Conservation (phyloP, 2,797 vertebrate species). For the Argya squamiceps region DNA sequence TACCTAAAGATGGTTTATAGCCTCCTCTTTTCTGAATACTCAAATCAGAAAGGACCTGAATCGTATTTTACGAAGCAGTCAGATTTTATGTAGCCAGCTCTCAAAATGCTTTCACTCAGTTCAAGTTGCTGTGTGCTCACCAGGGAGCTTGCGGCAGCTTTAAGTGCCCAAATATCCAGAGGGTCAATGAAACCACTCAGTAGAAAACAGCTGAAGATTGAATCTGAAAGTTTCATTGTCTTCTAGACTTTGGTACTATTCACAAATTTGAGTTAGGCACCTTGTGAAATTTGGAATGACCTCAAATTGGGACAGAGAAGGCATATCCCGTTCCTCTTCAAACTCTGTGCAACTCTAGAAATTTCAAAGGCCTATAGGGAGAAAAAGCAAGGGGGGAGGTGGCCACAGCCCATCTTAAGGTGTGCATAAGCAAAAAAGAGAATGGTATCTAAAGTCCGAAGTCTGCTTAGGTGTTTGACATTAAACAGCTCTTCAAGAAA, state of each 20-base stretch:
- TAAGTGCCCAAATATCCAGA: neutral
- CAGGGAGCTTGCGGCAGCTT: neutral
- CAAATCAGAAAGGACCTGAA: neutral
- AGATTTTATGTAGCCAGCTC: neutral
- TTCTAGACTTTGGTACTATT: neutral
- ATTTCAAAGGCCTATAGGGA: neutral
- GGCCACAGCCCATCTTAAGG: neutral
- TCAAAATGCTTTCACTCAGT: fast-evolving
- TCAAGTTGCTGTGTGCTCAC: neutral
- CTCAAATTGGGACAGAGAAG: neutral
- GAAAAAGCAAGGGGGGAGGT: neutral
- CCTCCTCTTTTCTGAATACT: neutral
- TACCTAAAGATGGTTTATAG: neutral
- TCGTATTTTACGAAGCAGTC: neutral
- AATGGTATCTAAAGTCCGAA: neutral
- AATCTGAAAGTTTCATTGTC: neutral
- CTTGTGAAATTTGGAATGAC: neutral
- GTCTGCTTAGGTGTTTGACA: neutral
- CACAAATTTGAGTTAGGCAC: neutral
- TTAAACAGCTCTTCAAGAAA: neutral
- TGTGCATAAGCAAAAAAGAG: neutral
- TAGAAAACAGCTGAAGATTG: neutral
- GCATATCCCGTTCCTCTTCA: neutral
- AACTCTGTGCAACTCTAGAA: neutral
- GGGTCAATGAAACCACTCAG: neutral